A percentile compares a stretch with the other conserved stretches of the same genome.
These are phyloP conservation scores for Trinectes maculatus DNA, from an alignment of 2,113 vertebrate species.

Conservation along the genomic window DNA sequence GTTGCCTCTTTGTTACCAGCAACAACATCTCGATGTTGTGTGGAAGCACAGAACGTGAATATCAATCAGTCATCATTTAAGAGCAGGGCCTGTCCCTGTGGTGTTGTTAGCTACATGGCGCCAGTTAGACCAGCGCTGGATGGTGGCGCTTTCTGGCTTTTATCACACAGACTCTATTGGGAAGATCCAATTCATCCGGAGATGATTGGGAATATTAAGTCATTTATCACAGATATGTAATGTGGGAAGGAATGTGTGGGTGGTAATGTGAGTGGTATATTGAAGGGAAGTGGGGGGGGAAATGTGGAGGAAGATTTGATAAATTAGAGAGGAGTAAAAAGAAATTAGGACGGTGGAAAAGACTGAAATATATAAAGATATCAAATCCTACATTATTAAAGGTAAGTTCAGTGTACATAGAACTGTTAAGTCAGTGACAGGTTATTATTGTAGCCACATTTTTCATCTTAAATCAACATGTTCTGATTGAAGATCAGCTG, in stretches of 20 bases:
- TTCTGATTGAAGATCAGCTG: neutral
- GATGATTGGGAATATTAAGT: constrained; percentile 43
- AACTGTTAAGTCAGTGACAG: constrained; percentile 1
- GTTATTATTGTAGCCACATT: neutral
- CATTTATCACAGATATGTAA: constrained; percentile 49
- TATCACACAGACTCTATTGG: constrained; percentile 42
- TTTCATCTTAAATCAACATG: constrained; percentile 2
- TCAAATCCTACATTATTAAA: neutral
- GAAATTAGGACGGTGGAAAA: neutral
- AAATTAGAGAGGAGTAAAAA: neutral
- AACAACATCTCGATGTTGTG: constrained; percentile 1
- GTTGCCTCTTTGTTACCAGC: neutral
- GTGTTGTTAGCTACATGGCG: constrained; percentile 37
- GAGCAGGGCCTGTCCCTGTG: constrained; percentile 21
- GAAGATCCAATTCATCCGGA: constrained; percentile 33
- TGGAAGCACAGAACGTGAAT: constrained; percentile 38
- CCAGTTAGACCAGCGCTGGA: constrained; percentile 19
- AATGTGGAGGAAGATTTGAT: neutral
- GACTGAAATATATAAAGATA: neutral
- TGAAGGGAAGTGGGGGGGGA: neutral
- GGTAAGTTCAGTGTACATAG: neutral
- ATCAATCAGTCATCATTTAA: constrained; percentile 52
- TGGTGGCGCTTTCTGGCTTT: constrained; percentile 46
- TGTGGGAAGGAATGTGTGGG: neutral
- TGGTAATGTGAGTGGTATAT: constrained; percentile 5